phyloP scores from a whole-genome alignment of 2,888 invertebrate species.

The Cheilosia soror region DNA sequence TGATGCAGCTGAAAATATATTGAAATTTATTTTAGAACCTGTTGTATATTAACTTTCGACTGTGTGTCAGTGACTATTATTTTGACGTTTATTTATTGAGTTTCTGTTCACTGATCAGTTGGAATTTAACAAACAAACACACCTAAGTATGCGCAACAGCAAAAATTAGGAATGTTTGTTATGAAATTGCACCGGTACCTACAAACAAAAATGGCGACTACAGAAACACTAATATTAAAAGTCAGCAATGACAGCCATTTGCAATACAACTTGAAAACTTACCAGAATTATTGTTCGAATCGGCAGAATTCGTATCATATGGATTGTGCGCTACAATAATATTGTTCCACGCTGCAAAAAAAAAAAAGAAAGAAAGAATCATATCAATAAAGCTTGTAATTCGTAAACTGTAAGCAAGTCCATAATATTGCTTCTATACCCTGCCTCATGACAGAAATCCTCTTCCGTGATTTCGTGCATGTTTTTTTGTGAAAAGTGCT shows the following conservation, averaged over 20 bases:
- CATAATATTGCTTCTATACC: neutral
- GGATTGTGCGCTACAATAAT: constrained; percentile 83
- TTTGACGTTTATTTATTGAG: too few species aligned
- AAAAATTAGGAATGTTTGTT: too few species aligned
- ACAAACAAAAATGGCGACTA: too few species aligned
- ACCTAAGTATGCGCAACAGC: too few species aligned
- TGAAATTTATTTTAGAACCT: neutral
- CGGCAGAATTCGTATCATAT: constrained; percentile 79
- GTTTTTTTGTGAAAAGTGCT: constrained; percentile 58
- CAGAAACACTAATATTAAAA: too few species aligned
- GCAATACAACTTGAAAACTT: constrained; percentile 45
- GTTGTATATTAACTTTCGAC: neutral
- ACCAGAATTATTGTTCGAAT: constrained; percentile 80
- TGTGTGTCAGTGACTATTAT: too few species aligned
- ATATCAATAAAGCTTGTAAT: constrained; percentile 10
- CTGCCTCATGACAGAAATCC: constrained; percentile 49
- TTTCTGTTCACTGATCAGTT: too few species aligned
- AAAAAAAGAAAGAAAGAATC: constrained; percentile 2
- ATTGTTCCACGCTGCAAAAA: constrained; percentile 81
- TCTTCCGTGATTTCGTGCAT: constrained; percentile 35
- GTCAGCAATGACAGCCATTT: constrained; percentile 1
- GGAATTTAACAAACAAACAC: too few species aligned
- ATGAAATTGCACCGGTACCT: too few species aligned
- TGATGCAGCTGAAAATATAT: constrained; percentile 58
- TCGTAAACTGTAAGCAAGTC: constrained; percentile 36